Conservation (phyloP, 2,113 vertebrate genomes). For the Cnemophilus loriae region DNA sequence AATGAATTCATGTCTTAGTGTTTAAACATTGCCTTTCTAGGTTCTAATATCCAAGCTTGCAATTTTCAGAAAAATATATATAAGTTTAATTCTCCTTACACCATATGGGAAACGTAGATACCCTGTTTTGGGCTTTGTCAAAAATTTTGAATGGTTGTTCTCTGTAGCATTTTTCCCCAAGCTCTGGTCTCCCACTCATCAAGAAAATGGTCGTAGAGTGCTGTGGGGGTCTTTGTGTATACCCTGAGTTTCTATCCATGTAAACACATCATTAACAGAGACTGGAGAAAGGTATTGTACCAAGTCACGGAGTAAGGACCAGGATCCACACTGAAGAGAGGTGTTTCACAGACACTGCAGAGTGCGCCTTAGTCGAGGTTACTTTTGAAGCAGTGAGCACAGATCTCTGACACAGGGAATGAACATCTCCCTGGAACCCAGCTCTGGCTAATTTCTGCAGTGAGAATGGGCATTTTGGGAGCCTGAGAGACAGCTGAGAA, state of each 20-base stretch:
- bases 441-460: neutral
- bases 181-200: neutral
- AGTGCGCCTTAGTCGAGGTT: neutral
- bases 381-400: neutral
- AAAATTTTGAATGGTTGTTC: neutral
- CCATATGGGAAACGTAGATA: accelerated
- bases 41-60: neutral
- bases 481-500: neutral
- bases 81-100: neutral
- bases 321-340: neutral
- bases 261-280: neutral
- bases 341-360: accelerated
- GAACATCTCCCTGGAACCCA: neutral
- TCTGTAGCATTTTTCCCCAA: neutral
- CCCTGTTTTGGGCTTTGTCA: neutral
- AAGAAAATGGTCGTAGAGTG: neutral
- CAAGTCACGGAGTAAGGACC: neutral
- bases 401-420: neutral
- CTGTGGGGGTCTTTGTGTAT: accelerated
- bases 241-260: neutral
- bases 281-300: neutral
- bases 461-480: neutral
- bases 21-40: neutral
- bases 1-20: neutral
- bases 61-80: neutral